Evolutionary conservation across 2,113 vertebrate genomes (phyloP).

Genomic region (Nanger granti): DNA sequence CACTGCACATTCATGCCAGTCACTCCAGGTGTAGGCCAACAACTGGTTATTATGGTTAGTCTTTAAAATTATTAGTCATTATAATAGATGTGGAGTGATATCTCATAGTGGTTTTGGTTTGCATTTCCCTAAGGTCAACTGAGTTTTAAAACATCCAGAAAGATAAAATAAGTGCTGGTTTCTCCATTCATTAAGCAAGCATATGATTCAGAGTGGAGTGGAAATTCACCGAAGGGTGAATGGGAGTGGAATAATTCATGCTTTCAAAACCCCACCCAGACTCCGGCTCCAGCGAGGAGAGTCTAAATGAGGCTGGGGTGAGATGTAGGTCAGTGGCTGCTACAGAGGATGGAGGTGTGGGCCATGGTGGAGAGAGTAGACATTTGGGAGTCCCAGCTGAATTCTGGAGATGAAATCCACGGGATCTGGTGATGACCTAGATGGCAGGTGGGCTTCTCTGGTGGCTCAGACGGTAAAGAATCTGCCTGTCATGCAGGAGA

Average conservation of each 20-base stretch:
- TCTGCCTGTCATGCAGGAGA: background rate
- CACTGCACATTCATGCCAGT: background rate
- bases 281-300: background rate
- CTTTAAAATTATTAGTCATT: background rate
- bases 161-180: background rate
- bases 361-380: too few species aligned
- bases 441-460: background rate
- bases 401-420: background rate
- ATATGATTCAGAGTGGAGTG: background rate
- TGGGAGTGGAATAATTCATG: background rate
- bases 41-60: background rate
- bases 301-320: background rate
- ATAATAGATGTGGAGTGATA: background rate
- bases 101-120: background rate
- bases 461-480: background rate
- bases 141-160: slow-evolving; percentile 26
- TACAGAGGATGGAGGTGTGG: background rate
- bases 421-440: background rate
- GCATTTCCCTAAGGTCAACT: background rate
- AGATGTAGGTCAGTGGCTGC: background rate
- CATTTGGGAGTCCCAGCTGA: background rate
- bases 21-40: background rate
- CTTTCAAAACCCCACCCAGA: background rate
- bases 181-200: background rate
- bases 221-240: background rate